Conservation (phyloP, 2,888 invertebrate genomes). For the Ecliptopera silaceata region DNA sequence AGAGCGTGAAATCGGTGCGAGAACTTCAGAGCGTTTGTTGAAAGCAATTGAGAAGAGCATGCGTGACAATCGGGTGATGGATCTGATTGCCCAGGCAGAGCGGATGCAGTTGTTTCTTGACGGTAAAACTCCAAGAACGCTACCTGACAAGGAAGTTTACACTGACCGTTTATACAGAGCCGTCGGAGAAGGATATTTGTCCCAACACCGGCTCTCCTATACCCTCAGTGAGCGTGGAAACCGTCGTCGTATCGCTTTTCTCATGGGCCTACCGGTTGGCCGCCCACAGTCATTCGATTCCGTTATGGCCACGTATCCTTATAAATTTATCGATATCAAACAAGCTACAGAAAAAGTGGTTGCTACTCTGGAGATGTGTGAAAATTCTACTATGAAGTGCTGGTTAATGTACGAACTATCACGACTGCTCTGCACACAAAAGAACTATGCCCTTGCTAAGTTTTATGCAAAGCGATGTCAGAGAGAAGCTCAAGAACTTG, state of each 20-base stretch:
- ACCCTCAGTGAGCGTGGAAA: slow-evolving; percentile 73
- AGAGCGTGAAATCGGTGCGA: slow-evolving; percentile 68
- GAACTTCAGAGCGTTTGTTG: slow-evolving; percentile 63
- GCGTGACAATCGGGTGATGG: slow-evolving; percentile 63
- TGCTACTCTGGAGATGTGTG: slow-evolving; percentile 69
- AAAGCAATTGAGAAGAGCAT: slow-evolving; percentile 65
- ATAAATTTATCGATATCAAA: slow-evolving; percentile 71
- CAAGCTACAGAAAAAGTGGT: slow-evolving; percentile 64
- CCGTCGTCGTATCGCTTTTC: slow-evolving; percentile 71
- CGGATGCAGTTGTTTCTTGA: slow-evolving; percentile 76
- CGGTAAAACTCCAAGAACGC: slow-evolving; percentile 63
- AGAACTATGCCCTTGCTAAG: slow-evolving; percentile 74
- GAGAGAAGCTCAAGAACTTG: slow-evolving; percentile 65
- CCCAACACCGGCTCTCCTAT: slow-evolving; percentile 70
- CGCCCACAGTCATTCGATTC: slow-evolving; percentile 74
- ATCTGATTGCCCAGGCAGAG: slow-evolving; percentile 69
- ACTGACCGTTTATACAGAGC: slow-evolving; percentile 69
- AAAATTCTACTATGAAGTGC: slow-evolving; percentile 74
- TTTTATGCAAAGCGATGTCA: slow-evolving; percentile 76
- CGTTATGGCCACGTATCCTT: slow-evolving; percentile 75
- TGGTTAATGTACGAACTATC: slow-evolving; percentile 76
- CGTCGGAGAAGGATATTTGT: slow-evolving; percentile 72
- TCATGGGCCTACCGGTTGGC: slow-evolving; percentile 71
- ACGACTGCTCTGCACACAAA: slow-evolving; percentile 66
- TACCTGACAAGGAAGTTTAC: slow-evolving; percentile 71